A percentile compares a stretch with the other conserved stretches of the same genome.
phyloP scores from a whole-genome alignment of 2,113 vertebrate genomes.

The Hippocampus zosterae region DNA sequence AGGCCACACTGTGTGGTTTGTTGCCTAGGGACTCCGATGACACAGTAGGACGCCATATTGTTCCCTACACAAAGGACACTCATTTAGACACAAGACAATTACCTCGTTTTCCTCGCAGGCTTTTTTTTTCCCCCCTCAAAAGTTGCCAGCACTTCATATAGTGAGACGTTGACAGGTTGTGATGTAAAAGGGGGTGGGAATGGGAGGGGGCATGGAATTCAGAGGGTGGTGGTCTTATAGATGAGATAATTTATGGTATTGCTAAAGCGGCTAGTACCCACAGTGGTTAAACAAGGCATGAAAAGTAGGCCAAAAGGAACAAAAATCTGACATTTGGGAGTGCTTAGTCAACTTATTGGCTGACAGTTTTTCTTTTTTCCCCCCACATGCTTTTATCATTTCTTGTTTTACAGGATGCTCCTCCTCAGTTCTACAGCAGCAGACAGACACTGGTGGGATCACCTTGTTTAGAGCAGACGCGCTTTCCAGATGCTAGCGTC shows the following conservation, averaged over 20 bases:
- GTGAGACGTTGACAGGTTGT: conserved; percentile 54
- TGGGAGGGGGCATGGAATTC: conserved; percentile 47
- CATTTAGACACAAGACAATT: conserved; percentile 65
- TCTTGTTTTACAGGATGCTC: conserved; percentile 59
- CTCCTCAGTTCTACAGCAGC: conserved; percentile 76
- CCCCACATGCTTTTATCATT: conserved; percentile 1
- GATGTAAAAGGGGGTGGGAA: conserved; percentile 36
- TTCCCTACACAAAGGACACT: conserved; percentile 66
- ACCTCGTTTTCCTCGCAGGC: conserved; percentile 49
- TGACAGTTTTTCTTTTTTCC: neutral
- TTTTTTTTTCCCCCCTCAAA: conserved; percentile 20
- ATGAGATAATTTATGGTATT: conserved; percentile 64
- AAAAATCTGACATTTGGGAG: conserved; percentile 34
- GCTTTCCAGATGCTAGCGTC: conserved; percentile 36
- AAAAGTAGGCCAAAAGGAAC: conserved; percentile 53
- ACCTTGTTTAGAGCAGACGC: conserved; percentile 53
- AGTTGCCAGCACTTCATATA: conserved; percentile 55
- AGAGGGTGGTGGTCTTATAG: conserved; percentile 63
- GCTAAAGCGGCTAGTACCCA: conserved; percentile 37
- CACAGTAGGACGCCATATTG: conserved; percentile 67
- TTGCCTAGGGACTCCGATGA: conserved; percentile 61
- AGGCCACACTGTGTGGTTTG: conserved; percentile 59
- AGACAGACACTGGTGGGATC: conserved; percentile 73
- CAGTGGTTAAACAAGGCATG: conserved; percentile 58
- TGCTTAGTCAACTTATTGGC: neutral